These are phyloP conservation scores for Drosophila trichaetosa DNA, from an alignment of 2,888 invertebrate genomes.

Conservation along the genomic window DNA sequence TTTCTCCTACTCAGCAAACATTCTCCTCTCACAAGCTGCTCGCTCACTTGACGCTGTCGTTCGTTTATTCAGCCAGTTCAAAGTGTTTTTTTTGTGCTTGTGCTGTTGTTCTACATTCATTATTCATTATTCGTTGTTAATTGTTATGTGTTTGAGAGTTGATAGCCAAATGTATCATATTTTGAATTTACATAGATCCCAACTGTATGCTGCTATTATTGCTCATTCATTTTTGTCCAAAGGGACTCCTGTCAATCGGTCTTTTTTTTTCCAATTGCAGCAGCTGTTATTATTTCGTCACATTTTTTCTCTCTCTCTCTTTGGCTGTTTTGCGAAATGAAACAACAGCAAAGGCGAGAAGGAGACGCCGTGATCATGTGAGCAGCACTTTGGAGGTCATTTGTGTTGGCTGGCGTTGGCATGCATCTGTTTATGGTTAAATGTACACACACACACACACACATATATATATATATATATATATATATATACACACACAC, in stretches of 20 bases:
- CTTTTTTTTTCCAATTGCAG: conserved; percentile 9
- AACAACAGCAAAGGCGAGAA: neutral
- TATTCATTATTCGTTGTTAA: conserved; percentile 15
- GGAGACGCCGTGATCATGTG: conserved; percentile 15
- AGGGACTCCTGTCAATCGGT: conserved; percentile 33
- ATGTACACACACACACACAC: neutral
- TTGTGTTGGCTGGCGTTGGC: conserved; percentile 14
- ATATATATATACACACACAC: too few species aligned
- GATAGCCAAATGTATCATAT: conserved; percentile 11
- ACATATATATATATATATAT: too few species aligned
- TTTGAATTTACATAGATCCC: conserved; percentile 1
- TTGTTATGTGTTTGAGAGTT: conserved; percentile 13
- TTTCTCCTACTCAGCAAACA: neutral
- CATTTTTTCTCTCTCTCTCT: conserved; percentile 11
- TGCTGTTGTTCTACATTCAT: conserved; percentile 12
- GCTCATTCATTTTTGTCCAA: neutral
- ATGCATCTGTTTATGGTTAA: conserved; percentile 4
- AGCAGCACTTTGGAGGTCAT: conserved; percentile 4
- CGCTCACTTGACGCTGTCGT: conserved; percentile 15
- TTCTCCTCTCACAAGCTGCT: neutral
- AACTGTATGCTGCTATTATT: conserved; percentile 6
- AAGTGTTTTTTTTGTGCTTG: conserved; percentile 43
- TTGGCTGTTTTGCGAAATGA: conserved; percentile 1
- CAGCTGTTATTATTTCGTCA: conserved; percentile 24
- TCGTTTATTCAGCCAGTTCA: conserved; percentile 40